Evolutionary conservation across 2,113 vertebrate species (phyloP), one percentile per base, ranked within the genome.

Genomic region (Pedetes capensis): DNA sequence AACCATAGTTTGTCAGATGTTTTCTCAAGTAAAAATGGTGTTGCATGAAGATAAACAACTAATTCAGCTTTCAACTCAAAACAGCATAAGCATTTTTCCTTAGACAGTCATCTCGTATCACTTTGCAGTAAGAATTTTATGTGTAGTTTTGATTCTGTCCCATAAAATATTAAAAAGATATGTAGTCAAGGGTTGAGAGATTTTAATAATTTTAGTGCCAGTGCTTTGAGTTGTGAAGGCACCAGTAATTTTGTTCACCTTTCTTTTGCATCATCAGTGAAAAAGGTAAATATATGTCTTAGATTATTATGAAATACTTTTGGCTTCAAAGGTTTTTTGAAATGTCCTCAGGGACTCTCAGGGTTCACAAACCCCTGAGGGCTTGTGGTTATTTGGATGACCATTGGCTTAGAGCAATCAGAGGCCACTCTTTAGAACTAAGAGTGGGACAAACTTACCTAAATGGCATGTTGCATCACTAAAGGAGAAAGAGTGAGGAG

Each of bases 91-190:
- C 11, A 6, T 1, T 86, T 79, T 63, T 71, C 6, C 44, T 64
- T 55, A 37, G 37, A 55, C 34, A 47, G 29, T 23, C 57, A 79
- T 23, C 32, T 27, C 8, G 47, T 29, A 74, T 68, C 6, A 22
- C 49, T 79, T 37, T 78, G 85, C n/a, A 68, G 27, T 55, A 74
- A 74, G 29, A 42, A 49, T 44, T 86, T 88, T 81, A 47, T 16
- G 9, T 39, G 23, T 23, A 59, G 6, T 84, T 74, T 66, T 27
- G 37, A 55, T 57, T 80, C 59, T 92, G 39, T 64, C 39, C 69
- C 25, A 37, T 75, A 80, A 93, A 86, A 90, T 64, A 59, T 57
- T 89, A n/a, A 64, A n/a, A 87, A 91, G 64, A 27, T 68, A 68
- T 17, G 20, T 37, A n/a, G 12, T 37, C 64, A 39, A 63, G 61